Percentiles rank a stretch among this genome's conserved stretches.
phyloP scores from a whole-genome alignment of 2,888 invertebrate species.

The Phoenoteleia sp. region DNA sequence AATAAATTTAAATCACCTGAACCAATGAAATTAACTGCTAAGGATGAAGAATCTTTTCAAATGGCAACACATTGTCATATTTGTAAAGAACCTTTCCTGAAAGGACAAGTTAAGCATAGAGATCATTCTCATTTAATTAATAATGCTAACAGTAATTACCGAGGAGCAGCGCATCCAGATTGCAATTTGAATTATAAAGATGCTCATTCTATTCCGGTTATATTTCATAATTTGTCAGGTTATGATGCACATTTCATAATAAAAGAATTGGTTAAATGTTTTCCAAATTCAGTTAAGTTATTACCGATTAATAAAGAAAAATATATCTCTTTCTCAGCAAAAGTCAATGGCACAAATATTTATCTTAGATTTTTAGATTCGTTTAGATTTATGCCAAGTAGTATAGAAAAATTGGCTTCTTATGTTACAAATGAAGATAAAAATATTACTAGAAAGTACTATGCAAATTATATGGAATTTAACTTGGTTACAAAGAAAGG shows the following conservation, averaged over 20 bases:
- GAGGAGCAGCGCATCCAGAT: neutral
- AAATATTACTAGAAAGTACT: slow-evolving; percentile 14
- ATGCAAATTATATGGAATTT: slow-evolving; percentile 13
- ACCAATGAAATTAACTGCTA: slow-evolving; percentile 14
- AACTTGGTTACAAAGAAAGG: slow-evolving; percentile 37
- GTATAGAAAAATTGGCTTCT: slow-evolving; percentile 19
- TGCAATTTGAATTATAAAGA: slow-evolving; percentile 32
- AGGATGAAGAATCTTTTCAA: neutral
- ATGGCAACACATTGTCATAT: too few relatives aligned
- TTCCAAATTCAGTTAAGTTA: neutral
- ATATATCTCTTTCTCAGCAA: slow-evolving; percentile 22
- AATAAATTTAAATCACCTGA: neutral
- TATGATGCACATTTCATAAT: slow-evolving; percentile 41
- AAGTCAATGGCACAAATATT: neutral
- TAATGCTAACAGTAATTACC: neutral
- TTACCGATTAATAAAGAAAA: slow-evolving; percentile 62
- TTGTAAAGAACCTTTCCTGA: neutral
- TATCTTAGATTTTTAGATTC: slow-evolving; percentile 29
- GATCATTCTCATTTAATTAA: neutral
- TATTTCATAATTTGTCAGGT: slow-evolving; percentile 29
- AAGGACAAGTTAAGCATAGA: neutral
- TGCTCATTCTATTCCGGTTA: neutral
- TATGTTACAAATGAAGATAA: slow-evolving; percentile 11
- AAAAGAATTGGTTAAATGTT: neutral
- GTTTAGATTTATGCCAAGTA: slow-evolving; percentile 38